Conservation (phyloP, 2,797 vertebrate species). For the Lithobates pipiens region DNA sequence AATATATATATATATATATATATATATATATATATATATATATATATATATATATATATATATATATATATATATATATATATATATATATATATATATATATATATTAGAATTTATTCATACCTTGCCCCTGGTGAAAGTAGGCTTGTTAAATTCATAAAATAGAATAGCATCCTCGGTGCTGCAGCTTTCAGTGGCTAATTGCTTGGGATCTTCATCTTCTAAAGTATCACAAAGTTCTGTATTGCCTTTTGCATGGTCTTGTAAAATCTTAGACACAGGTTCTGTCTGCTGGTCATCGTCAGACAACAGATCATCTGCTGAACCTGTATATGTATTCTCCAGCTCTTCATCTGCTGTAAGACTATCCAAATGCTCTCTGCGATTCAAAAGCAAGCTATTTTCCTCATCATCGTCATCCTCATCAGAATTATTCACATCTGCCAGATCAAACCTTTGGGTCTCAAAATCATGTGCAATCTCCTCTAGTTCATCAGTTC, state of each 20-base stretch:
- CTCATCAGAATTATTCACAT: constrained; percentile 68
- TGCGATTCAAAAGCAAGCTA: constrained; percentile 51
- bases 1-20: too few relatives aligned
- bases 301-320: constrained; percentile 83
- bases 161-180: constrained; percentile 64
- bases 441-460: constrained; percentile 47
- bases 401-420: constrained; percentile 66
- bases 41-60: too few relatives aligned
- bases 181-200: constrained; percentile 63
- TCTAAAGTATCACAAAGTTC: constrained; percentile 53
- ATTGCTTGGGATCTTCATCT: constrained; percentile 68
- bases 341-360: constrained; percentile 80
- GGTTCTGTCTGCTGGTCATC: constrained; percentile 65
- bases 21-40: too few relatives aligned
- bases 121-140: constrained; percentile 93
- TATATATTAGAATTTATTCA: constrained; percentile 42
- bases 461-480: constrained; percentile 55
- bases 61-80: too few relatives aligned
- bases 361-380: constrained; percentile 69
- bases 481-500: constrained; percentile 72
- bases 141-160: constrained; percentile 86
- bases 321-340: constrained; percentile 78
- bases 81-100: too few relatives aligned
- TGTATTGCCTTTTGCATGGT: constrained; percentile 57
- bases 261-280: constrained; percentile 12